These are phyloP conservation scores for Campaea margaritaria DNA, from an alignment of 2,888 invertebrate genomes.

Conservation along the genomic window DNA sequence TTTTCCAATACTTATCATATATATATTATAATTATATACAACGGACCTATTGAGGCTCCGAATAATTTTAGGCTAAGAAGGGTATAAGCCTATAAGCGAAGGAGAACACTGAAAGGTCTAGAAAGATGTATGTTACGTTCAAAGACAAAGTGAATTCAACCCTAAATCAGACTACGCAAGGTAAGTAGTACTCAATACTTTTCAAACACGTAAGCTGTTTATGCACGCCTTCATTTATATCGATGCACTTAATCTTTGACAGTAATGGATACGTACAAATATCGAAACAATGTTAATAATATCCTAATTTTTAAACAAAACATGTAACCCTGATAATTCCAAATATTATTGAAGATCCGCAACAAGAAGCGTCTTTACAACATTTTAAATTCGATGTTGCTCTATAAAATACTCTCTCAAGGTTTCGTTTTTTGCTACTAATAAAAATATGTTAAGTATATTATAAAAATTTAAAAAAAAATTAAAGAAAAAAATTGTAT, in stretches of 20 bases:
- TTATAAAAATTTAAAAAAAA: too few species aligned
- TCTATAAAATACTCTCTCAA: constrained; percentile 67
- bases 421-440: constrained; percentile 60
- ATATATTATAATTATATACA: constrained; percentile 48
- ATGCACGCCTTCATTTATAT: not conserved
- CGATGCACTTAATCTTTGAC: constrained; percentile 7
- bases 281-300: constrained; percentile 47
- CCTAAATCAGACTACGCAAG: not conserved
- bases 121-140: constrained; percentile 48
- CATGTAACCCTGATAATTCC: constrained; percentile 83
- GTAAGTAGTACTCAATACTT: not conserved
- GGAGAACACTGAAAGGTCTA: constrained; percentile 60
- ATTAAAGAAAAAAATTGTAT: too few species aligned
- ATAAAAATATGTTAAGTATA: constrained; percentile 50
- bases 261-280: constrained; percentile 43
- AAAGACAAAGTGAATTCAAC: constrained; percentile 53
- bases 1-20: constrained; percentile 75
- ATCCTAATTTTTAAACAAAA: constrained; percentile 69
- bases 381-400: constrained; percentile 83
- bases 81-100: constrained; percentile 73
- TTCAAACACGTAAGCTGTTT: not conserved
- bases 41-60: constrained; percentile 45
- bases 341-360: constrained; percentile 74
- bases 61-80: constrained; percentile 60
- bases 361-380: constrained; percentile 78